Conservation (phyloP, 2,888 invertebrate genomes). For the Amblyteles armatorius region DNA sequence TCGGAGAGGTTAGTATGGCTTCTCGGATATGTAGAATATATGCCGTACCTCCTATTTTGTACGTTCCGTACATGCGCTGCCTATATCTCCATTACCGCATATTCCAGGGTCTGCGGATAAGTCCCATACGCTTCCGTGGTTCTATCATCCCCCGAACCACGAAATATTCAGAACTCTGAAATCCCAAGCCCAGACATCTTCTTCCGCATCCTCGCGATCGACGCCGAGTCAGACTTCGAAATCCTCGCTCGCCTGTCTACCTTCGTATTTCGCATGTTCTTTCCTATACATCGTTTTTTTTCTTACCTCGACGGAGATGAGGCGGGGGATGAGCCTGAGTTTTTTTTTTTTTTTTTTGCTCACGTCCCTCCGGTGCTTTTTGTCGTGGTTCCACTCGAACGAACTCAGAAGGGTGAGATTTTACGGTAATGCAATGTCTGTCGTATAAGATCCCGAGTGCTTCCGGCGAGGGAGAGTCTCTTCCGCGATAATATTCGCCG, state of each 20-base stretch:
- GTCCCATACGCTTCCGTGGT: conserved; percentile 53
- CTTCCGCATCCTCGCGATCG: conserved; percentile 43
- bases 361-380: conserved; percentile 26
- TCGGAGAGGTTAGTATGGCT: neutral
- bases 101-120: conserved; percentile 52
- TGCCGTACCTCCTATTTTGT: conserved; percentile 28
- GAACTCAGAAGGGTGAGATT: neutral
- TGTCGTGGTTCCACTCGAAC: conserved; percentile 29
- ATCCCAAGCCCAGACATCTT: conserved; percentile 52
- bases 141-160: conserved; percentile 53
- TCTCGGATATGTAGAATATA: conserved; percentile 7
- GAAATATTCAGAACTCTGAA: conserved; percentile 60
- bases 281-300: conserved; percentile 3
- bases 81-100: conserved; percentile 30
- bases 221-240: conserved; percentile 47
- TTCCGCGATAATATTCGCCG: conserved; percentile 1
- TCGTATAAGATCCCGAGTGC: neutral
- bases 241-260: conserved; percentile 30
- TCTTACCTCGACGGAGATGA: conserved; percentile 20
- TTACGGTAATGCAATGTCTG: conserved; percentile 10
- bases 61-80: neutral
- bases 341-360: conserved; percentile 35
- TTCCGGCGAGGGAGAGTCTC: neutral
- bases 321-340: conserved; percentile 9
- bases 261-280: conserved; percentile 37